Evolutionary conservation across 2,113 vertebrate genomes (phyloP).

Genomic region (Tachuris rubrigastra): DNA sequence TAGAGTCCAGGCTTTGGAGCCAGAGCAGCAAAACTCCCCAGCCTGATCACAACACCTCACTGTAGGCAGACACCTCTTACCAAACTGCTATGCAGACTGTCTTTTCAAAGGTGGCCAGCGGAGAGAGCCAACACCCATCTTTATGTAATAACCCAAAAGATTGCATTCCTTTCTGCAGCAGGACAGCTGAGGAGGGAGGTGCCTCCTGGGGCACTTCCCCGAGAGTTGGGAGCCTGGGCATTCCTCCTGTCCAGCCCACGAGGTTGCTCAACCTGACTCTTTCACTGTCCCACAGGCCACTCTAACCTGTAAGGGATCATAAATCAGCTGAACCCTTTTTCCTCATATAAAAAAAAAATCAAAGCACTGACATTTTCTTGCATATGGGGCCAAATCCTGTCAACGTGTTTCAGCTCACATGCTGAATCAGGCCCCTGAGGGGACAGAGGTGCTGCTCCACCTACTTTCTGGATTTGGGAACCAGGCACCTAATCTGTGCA

Average conservation of each 20-base stretch:
- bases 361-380: neutral
- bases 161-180: constrained; percentile 34
- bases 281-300: neutral
- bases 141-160: constrained; percentile 41
- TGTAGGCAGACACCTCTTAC: neutral
- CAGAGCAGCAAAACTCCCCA: neutral
- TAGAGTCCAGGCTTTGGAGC: neutral
- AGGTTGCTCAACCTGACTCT: neutral
- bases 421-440: constrained; percentile 55
- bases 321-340: neutral
- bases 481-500: constrained; percentile 21
- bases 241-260: neutral
- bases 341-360: neutral
- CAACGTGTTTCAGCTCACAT: neutral
- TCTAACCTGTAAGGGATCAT: neutral
- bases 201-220: neutral
- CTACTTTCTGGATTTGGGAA: constrained; percentile 27
- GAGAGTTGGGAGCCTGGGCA: neutral
- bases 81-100: rapidly evolving
- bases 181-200: neutral
- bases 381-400: constrained; percentile 32
- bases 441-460: constrained; percentile 33
- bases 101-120: neutral
- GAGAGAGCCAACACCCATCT: constrained; percentile 10
- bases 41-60: neutral